Base-by-base conservation (phyloP, 2,888 invertebrate genomes). In the Sturmia bella region DNA sequence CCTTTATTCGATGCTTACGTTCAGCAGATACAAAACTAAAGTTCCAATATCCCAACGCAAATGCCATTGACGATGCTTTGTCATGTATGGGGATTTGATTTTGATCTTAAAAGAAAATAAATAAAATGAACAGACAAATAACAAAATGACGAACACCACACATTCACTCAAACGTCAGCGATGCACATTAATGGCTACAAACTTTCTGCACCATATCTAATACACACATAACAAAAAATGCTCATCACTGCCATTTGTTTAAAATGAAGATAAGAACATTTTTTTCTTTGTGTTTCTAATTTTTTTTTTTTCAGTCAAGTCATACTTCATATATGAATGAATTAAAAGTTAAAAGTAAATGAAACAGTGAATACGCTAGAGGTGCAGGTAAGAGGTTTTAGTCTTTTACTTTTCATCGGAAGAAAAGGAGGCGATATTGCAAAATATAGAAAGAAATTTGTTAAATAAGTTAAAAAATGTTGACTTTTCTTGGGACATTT, bases 1-100 rank as follows among this genome's bases (percentile, higher is more conserved):
- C 21, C 17, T 19, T 50, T 50, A 4, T 52, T 27, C 21, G 32
- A 32, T 68, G 52, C 52, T 43, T 61, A 21, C 45, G 61, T 52
- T 32, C 32, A 32, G 43, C 61, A 61, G 43, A 61, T 41, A 61
- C 52, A 68, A 69, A 76, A 52, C 59, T 54, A 69, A 69, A 70
- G 45, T 64, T 70, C 56, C 70, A 63, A 64, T 77, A 50, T 77
- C 59, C 63, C 39, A 72, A 69, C 50, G 57, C 50, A 69, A 81
- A 61, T 81, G 68, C 68, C 77, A 81, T 77, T 77, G 77, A 77
- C 73, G 81, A 77, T 76, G 63, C 68, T 77, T 77, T 77, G 72
- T 76, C 72, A 73, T 77, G 68, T 73, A 68, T 54, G 66, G 76
- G 80, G 76, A 81, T 81, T 76, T 81, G 80, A 72, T 76, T 76